phyloP scores from a whole-genome alignment of 2,888 invertebrate species.

The Drosophila infuscata region DNA sequence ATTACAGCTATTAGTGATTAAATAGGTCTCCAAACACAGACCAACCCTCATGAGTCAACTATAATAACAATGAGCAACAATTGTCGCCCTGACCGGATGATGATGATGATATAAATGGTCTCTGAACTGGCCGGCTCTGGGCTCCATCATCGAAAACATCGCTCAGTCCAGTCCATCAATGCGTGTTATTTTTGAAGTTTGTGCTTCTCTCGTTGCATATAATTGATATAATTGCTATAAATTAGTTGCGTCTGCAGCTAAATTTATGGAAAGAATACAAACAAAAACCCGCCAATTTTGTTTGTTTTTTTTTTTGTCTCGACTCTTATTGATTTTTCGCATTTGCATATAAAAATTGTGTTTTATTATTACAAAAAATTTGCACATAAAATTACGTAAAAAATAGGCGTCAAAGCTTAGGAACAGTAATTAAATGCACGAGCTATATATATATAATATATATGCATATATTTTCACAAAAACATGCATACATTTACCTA shows the following conservation, averaged over 20 bases:
- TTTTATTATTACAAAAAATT: constrained; percentile 33
- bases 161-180: background rate
- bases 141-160: background rate
- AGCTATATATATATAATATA: constrained; percentile 46
- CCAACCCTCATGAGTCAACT: constrained; percentile 15
- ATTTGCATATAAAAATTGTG: constrained; percentile 1
- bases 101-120: constrained; percentile 4
- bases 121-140: constrained; percentile 8
- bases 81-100: constrained; percentile 66
- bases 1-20: background rate
- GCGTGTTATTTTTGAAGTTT: constrained; percentile 19
- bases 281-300: background rate
- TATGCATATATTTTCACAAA: constrained; percentile 18
- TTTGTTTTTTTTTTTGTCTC: background rate
- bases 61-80: constrained; percentile 45
- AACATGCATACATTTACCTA: background rate
- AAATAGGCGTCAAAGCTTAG: constrained; percentile 38
- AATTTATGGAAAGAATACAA: background rate
- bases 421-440: constrained; percentile 66
- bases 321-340: constrained; percentile 56
- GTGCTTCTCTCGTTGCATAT: constrained; percentile 15
- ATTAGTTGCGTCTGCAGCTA: constrained; percentile 16
- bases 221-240: constrained; percentile 66
- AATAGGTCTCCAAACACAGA: background rate
- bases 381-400: constrained; percentile 34